phyloP scores from a whole-genome alignment of 1,140 invertebrate genomes.

The Ptiloglossa arizonensis region DNA sequence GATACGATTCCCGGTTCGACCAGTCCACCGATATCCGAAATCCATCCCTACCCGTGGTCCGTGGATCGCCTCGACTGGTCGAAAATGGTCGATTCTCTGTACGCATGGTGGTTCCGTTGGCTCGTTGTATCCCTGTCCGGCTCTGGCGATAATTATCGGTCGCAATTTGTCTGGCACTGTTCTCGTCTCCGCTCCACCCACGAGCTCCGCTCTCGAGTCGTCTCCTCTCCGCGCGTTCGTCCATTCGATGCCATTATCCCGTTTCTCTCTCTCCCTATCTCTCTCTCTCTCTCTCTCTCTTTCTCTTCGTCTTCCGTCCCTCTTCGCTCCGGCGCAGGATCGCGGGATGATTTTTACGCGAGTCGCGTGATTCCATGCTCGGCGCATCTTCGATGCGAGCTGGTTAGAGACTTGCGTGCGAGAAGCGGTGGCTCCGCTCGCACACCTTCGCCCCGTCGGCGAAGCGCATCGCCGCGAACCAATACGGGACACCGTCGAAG shows the following conservation, averaged over 20 bases:
- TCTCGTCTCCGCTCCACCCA: conserved; percentile 41
- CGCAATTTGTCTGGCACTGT: conserved; percentile 45
- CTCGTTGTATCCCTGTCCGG: conserved; percentile 30
- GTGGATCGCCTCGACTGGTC: no score
- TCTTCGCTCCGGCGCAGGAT: conserved; percentile 6
- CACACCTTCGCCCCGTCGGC: conserved; percentile 4
- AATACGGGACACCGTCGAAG: background rate
- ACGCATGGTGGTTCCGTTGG: no score
- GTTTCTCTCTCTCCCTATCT: no score
- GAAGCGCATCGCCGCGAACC: background rate
- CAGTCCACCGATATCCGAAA: background rate
- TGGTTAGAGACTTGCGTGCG: conserved; percentile 71
- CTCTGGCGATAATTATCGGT: conserved; percentile 41
- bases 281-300: no score
- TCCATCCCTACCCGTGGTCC: no score
- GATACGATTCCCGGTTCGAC: conserved; percentile 7
- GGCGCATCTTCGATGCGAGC: conserved; percentile 68
- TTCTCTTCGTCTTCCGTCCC: no score
- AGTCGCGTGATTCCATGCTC: conserved; percentile 59
- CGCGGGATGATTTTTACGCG: conserved; percentile 55
- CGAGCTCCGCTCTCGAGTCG: conserved; percentile 23
- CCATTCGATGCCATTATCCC: conserved; percentile 41
- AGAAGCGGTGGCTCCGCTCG: conserved; percentile 41
- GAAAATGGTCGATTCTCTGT: no score
- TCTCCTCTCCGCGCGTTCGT: conserved; percentile 1